Evolutionary conservation across 2,888 invertebrate genomes (phyloP).

Genomic region (Cristatella mucedo): DNA sequence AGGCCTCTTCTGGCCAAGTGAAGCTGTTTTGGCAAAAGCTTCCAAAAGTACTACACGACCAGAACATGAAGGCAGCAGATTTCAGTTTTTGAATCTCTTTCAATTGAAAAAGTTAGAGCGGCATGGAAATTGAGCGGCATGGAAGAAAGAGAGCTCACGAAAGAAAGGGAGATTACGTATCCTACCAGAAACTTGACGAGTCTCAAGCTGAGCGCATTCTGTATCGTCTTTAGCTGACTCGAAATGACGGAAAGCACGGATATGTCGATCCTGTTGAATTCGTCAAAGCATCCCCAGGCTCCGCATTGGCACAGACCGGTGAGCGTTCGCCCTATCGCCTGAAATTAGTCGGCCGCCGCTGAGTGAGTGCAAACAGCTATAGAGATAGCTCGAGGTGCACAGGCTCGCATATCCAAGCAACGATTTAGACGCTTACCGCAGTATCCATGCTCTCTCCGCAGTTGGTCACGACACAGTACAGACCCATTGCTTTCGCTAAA

Average conservation of each 20-base stretch:
- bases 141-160: too few species aligned
- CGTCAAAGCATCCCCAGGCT: conserved; percentile 12
- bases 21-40: too few species aligned
- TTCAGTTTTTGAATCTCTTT: too few species aligned
- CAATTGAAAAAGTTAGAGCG: too few species aligned
- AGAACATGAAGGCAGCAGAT: too few species aligned
- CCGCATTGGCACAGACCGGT: conserved; percentile 13
- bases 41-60: too few species aligned
- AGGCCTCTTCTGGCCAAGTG: too few species aligned
- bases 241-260: conserved; percentile 13
- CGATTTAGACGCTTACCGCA: conserved; percentile 6
- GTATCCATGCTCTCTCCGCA: conserved; percentile 14
- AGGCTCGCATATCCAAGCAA: too few species aligned
- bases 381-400: neutral
- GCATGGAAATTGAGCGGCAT: too few species aligned
- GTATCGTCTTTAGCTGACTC: conserved; percentile 12
- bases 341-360: neutral
- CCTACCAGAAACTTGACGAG: conserved; percentile 8
- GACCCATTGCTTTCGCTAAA: conserved; percentile 13
- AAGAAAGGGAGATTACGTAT: neutral
- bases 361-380: neutral
- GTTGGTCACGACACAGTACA: conserved; percentile 13
- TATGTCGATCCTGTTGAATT: conserved; percentile 13
- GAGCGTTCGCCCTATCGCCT: conserved; percentile 13
- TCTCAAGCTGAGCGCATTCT: conserved; percentile 11